Percentiles rank a stretch among this genome's conserved stretches.
These are phyloP conservation scores for Dysidea cf. avara DNA, from an alignment of 37 sponge, comb jelly and placozoan genomes.

Conservation along the genomic window DNA sequence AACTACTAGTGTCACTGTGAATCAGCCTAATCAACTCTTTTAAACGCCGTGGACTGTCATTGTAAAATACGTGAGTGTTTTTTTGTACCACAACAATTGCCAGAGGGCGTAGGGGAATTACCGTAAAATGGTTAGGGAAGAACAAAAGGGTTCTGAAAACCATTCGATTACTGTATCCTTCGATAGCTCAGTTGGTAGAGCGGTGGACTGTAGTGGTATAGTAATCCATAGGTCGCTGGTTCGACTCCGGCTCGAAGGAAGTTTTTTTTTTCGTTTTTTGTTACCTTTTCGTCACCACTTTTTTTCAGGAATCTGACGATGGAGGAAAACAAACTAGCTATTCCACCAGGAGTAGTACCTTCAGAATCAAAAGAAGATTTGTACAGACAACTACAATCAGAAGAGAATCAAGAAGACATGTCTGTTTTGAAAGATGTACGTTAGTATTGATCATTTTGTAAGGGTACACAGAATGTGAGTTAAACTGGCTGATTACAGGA, in stretches of 20 bases:
- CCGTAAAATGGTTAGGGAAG: too few species aligned
- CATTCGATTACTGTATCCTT: neutral
- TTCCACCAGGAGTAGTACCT: conserved; percentile 62
- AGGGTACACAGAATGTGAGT: neutral
- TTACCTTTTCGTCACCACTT: conserved; percentile 1
- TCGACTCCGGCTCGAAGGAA: conserved; percentile 90
- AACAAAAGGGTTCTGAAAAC: too few species aligned
- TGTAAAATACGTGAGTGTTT: too few species aligned
- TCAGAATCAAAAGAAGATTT: conserved; percentile 41
- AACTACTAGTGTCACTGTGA: too few species aligned
- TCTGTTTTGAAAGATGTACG: neutral
- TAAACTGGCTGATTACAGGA: neutral
- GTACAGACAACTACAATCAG: conserved; percentile 9
- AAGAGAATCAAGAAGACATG: neutral
- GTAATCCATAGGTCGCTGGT: conserved; percentile 93
- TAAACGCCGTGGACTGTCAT: too few species aligned
- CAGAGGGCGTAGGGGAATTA: too few species aligned
- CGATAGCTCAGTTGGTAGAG: conserved; percentile 63
- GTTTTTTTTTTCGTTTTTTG: conserved; percentile 53
- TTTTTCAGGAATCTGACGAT: neutral
- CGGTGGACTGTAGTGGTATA: conserved; percentile 57
- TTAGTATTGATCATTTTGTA: neutral
- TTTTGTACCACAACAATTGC: too few species aligned
- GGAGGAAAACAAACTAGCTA: neutral
- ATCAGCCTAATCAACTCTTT: too few species aligned